Evolutionary conservation across 2,113 vertebrate genomes (phyloP), one percentile per base, ranked within the genome.

Genomic region (Ceyx cyanopectus): DNA sequence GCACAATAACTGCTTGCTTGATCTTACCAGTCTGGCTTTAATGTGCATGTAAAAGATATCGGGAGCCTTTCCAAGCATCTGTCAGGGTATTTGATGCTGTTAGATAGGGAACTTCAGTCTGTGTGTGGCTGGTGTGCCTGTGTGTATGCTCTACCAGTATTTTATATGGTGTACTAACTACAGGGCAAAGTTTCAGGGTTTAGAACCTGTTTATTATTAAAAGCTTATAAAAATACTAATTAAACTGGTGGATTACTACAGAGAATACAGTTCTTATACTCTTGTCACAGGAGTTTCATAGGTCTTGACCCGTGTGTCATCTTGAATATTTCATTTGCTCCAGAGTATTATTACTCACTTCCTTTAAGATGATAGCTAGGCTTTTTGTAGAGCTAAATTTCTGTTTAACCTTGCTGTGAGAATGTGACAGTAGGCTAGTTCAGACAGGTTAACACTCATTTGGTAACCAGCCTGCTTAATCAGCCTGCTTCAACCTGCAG

Each of bases 391-490:
- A 94, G 97, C 97, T 98, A 97, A 98, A 97, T 97, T 98, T 97
- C 87, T 98, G 50, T 98, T 98, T 98, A 98, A 98, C 98, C 97
- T 95, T 97, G 97, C 93, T 97, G 93, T 82, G 97, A 96, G 94
- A 97, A 97, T 97, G 97, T 97, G 96, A 93, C 97, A 97, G 72
- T 94, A 95, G 98, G 97, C 98, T 97, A 98, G 98, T 97, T 97
- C 97, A 97, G 97, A 85, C 98, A 98, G 96, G 98, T 98, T 96
- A 86, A 92, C 81, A 30, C 96, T 90, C 86, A 94, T 96, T 98
- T 97, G 97, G 97, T 98, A 97, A 96, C 97, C 96, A 97, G 96
- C 94, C 94, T 97, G 92, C 95, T 97, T 98, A 97, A 97, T 98
- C 97, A 97, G 95, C 97, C 97, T 98, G 97, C 97, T 97, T 96